Evolutionary conservation across 2,113 vertebrate genomes (phyloP).

Genomic region (Ondatra zibethicus): DNA sequence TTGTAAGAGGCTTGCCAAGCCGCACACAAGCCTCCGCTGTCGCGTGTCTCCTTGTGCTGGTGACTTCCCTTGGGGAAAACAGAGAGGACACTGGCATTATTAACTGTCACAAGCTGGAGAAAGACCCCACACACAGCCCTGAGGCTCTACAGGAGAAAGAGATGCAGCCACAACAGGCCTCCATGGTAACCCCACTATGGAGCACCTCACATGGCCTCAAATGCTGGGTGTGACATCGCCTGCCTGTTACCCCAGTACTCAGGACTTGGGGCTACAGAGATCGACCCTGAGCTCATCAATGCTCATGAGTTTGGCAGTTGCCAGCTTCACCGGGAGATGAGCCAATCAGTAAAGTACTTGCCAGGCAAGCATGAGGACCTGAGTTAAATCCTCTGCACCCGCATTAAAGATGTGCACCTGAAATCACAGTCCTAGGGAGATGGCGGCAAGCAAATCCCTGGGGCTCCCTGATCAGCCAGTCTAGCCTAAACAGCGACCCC

Average conservation of each 20-base stretch:
- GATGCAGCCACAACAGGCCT: background rate
- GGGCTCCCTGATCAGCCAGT: background rate
- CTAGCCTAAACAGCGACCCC: too few species aligned
- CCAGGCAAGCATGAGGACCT: too few species aligned
- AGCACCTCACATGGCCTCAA: background rate
- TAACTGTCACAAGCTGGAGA: fast-evolving
- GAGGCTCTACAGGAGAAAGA: background rate
- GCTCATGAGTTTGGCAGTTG: background rate
- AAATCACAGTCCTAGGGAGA: background rate
- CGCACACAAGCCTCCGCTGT: fast-evolving
- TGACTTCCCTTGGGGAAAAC: background rate
- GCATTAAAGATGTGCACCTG: background rate
- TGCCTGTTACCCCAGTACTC: background rate
- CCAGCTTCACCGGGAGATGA: background rate
- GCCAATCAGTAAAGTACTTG: background rate
- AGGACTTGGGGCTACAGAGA: background rate
- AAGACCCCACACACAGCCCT: fast-evolving
- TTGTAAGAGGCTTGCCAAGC: fast-evolving
- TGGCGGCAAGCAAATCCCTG: background rate
- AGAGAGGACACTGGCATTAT: background rate
- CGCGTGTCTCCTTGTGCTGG: fast-evolving
- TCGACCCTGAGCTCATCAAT: background rate
- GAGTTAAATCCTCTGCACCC: too few species aligned
- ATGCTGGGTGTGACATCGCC: background rate
- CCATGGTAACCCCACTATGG: background rate